These are phyloP conservation scores for Panorpa germanica DNA, from an alignment of 2,888 invertebrate genomes.

Conservation along the genomic window DNA sequence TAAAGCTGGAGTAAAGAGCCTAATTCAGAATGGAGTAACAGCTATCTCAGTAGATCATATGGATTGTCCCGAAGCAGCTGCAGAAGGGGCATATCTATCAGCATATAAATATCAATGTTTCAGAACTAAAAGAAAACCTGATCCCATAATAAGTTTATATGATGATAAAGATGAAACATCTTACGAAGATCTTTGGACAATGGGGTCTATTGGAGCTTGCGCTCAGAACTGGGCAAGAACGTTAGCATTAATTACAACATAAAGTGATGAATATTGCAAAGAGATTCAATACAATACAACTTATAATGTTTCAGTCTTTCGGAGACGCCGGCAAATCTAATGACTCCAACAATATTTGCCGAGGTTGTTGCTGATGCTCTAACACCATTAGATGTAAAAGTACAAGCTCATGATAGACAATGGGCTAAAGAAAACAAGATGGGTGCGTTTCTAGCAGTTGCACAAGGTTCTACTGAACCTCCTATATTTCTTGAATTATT, in stretches of 20 bases:
- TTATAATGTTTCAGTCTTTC: no score
- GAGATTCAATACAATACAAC: background rate
- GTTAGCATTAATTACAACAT: no score
- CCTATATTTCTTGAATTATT: conserved; percentile 55
- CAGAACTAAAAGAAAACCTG: no score
- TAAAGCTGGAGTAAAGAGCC: no score
- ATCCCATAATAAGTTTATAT: no score
- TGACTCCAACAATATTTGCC: conserved; percentile 56
- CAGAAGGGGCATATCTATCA: no score
- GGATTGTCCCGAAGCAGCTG: no score
- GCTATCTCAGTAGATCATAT: no score
- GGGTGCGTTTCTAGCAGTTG: conserved; percentile 52
- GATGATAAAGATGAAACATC: no score
- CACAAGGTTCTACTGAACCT: conserved; percentile 51
- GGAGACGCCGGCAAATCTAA: conserved; percentile 55
- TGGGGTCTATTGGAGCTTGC: conserved; percentile 44
- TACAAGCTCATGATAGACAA: conserved; percentile 41
- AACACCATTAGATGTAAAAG: conserved; percentile 34
- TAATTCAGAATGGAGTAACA: no score
- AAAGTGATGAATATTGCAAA: no score
- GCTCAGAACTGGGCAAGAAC: conserved; percentile 54
- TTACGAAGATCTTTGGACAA: conserved; percentile 40
- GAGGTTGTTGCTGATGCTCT: conserved; percentile 37
- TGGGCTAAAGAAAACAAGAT: conserved; percentile 60
- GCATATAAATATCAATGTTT: no score